phyloP scores from a whole-genome alignment of 2,888 invertebrate species.

The Meghimatium bilineatum region DNA sequence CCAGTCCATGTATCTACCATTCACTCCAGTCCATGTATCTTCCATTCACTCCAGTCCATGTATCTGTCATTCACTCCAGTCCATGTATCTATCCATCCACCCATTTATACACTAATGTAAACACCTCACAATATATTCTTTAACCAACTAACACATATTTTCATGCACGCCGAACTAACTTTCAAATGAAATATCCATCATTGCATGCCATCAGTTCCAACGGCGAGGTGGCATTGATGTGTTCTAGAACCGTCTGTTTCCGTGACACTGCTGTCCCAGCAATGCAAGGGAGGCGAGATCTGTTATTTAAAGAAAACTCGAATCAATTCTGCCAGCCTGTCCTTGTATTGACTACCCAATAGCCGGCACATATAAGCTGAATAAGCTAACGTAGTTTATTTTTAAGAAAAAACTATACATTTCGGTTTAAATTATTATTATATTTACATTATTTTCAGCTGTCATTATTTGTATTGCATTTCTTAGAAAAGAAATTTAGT shows the following conservation, averaged over 20 bases:
- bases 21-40: not conserved
- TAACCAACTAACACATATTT: not conserved
- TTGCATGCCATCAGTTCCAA: not conserved
- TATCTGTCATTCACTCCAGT: not conserved
- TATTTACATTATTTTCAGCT: not conserved
- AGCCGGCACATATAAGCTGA: not conserved
- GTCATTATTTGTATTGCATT: not conserved
- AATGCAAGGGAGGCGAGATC: slow-evolving; percentile 11
- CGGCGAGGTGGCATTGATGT: not conserved
- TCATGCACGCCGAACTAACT: not conserved
- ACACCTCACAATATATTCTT: too few species aligned
- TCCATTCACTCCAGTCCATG: not conserved
- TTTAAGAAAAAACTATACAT: too few species aligned
- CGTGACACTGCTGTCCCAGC: not conserved
- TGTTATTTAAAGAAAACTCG: not conserved
- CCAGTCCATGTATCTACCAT: not conserved
- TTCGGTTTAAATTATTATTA: not conserved
- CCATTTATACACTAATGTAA: not conserved
- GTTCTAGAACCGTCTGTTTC: slow-evolving; percentile 21
- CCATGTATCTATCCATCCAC: not conserved
- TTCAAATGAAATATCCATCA: not conserved
- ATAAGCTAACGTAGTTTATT: not conserved
- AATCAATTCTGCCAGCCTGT: not conserved
- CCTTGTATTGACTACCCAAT: not conserved
- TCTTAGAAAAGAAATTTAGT: not conserved